Evolutionary conservation across 2,888 invertebrate species (phyloP).

Genomic region (Drosophila testacea): DNA sequence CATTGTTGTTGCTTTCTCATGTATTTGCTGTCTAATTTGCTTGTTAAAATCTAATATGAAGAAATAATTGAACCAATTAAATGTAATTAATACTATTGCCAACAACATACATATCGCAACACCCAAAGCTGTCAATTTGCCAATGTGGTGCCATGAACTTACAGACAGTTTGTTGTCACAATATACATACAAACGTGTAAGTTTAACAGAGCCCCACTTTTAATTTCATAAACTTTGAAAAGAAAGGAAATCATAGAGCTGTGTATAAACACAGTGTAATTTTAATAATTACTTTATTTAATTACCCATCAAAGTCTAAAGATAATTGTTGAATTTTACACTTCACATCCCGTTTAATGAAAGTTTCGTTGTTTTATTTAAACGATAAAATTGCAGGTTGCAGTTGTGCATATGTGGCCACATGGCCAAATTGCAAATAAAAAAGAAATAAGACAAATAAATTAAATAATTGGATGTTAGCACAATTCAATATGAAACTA

Average conservation of each 20-base stretch:
- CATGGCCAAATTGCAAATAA: neutral
- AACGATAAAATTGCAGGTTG: neutral
- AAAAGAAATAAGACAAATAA: neutral
- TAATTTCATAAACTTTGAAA: neutral
- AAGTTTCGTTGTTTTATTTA: constrained; percentile 1
- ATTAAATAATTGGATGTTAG: neutral
- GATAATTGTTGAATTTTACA: neutral
- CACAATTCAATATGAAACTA: neutral
- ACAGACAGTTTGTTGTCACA: neutral
- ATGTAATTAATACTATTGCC: constrained; percentile 2
- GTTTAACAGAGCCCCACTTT: neutral
- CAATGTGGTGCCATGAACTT: neutral
- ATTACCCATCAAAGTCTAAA: neutral
- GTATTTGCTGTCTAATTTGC: neutral
- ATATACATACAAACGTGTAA: neutral
- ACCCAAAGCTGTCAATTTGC: neutral
- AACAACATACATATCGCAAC: neutral
- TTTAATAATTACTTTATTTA: neutral
- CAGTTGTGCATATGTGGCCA: neutral
- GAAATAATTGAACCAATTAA: constrained; percentile 11
- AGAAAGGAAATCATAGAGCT: neutral
- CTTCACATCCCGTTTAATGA: neutral
- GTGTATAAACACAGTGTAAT: neutral
- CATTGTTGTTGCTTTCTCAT: neutral
- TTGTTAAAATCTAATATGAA: neutral